These are phyloP conservation scores for Drosophila nr. fundita DNA, from an alignment of 2,888 invertebrate genomes.

Conservation along the genomic window DNA sequence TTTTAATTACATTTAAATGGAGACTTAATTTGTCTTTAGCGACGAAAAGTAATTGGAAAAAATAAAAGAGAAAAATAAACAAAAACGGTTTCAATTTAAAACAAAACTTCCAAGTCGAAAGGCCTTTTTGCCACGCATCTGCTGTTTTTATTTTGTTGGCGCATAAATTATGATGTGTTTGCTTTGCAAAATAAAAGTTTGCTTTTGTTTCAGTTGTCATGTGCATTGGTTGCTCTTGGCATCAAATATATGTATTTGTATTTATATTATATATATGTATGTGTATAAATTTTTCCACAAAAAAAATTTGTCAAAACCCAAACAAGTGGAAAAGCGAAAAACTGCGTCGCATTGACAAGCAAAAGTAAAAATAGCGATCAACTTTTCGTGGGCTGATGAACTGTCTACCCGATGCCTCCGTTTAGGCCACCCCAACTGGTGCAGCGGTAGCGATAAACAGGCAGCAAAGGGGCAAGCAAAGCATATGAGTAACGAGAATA, in stretches of 20 bases:
- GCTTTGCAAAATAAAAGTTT: slow-evolving; percentile 49
- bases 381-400: slow-evolving; percentile 42
- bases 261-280: neutral
- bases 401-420: slow-evolving; percentile 28
- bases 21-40: neutral
- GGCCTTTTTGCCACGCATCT: slow-evolving; percentile 28
- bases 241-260: slow-evolving; percentile 18
- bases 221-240: slow-evolving; percentile 32
- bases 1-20: slow-evolving; percentile 11
- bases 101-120: slow-evolving; percentile 22
- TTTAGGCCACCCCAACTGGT: slow-evolving; percentile 5
- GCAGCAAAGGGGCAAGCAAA: slow-evolving; percentile 7
- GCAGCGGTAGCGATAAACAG: slow-evolving; percentile 31
- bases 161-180: slow-evolving; percentile 50
- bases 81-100: slow-evolving; percentile 21
- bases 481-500: slow-evolving; percentile 41
- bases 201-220: slow-evolving; percentile 28
- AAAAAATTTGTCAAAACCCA: slow-evolving; percentile 30
- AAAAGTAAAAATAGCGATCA: slow-evolving; percentile 49
- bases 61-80: slow-evolving; percentile 1
- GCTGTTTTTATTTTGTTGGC: slow-evolving; percentile 29
- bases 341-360: slow-evolving; percentile 24
- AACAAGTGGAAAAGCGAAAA: slow-evolving; percentile 45
- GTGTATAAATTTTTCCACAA: slow-evolving; percentile 25
- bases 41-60: neutral